phyloP scores from a whole-genome alignment of 2,888 invertebrate species.

The Gerosis bhagava region DNA sequence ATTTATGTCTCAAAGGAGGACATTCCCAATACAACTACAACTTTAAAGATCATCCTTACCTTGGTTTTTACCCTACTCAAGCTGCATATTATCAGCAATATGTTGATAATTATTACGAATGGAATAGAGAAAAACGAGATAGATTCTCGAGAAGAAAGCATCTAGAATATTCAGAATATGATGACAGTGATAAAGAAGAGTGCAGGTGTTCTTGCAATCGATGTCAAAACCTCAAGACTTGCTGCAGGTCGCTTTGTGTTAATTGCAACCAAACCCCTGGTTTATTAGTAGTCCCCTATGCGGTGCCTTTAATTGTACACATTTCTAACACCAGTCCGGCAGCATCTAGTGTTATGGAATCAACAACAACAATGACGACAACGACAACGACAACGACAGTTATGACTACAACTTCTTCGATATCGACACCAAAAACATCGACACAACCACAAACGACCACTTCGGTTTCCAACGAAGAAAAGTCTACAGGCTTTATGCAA shows the following conservation, averaged over 20 bases:
- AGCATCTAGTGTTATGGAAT: neutral
- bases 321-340: constrained; percentile 8
- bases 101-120: constrained; percentile 7
- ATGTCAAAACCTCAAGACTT: constrained; percentile 29
- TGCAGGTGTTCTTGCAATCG: constrained; percentile 31
- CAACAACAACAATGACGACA: constrained; percentile 6
- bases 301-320: constrained; percentile 26
- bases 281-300: constrained; percentile 31
- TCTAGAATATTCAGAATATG: constrained; percentile 2
- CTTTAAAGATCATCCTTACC: neutral
- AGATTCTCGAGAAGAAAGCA: neutral
- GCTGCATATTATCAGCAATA: constrained; percentile 17
- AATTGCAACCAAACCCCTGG: constrained; percentile 26
- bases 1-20: constrained; percentile 1
- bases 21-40: constrained; percentile 8
- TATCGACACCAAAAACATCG: neutral
- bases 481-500: no score
- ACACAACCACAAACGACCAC: no score
- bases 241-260: constrained; percentile 30
- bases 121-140: constrained; percentile 7
- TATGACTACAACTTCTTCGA: neutral
- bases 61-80: constrained; percentile 8
- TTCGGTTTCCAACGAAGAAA: no score
- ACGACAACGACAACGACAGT: constrained; percentile 6
- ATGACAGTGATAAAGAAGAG: constrained; percentile 14